Evolutionary conservation across 2,888 invertebrate genomes (phyloP).

Genomic region (Xanthia icteritia): DNA sequence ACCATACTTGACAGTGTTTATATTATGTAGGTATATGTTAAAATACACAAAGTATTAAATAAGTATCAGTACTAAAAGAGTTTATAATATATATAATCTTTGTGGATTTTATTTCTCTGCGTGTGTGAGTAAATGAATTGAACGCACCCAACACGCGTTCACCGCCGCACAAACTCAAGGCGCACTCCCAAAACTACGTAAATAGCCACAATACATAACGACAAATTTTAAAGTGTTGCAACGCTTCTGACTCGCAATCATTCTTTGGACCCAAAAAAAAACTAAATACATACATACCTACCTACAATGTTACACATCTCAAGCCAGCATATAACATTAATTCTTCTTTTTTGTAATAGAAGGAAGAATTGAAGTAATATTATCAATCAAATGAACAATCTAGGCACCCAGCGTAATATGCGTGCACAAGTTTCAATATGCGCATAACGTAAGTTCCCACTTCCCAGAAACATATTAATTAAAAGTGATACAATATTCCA

Average conservation of each 20-base stretch:
- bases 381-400: constrained; percentile 27
- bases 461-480: constrained; percentile 12
- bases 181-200: constrained; percentile 61
- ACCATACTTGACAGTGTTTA: constrained; percentile 22
- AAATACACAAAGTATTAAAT: constrained; percentile 35
- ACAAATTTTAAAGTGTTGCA: constrained; percentile 47
- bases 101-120: constrained; percentile 32
- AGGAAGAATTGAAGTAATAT: background rate
- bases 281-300: constrained; percentile 55
- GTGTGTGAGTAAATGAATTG: constrained; percentile 60
- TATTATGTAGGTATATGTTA: constrained; percentile 7
- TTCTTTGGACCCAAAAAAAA: constrained; percentile 72
- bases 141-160: constrained; percentile 74
- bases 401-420: constrained; percentile 36
- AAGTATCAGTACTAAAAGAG: constrained; percentile 22
- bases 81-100: constrained; percentile 18
- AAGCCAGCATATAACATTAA: constrained; percentile 27
- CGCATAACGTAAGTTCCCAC: constrained; percentile 17
- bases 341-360: constrained; percentile 21
- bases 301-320: constrained; percentile 42
- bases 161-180: constrained; percentile 75
- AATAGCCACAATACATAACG: constrained; percentile 51
- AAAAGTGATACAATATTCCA: constrained; percentile 25
- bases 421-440: constrained; percentile 30
- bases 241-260: constrained; percentile 53